Percentiles rank a stretch among this genome's conserved stretches.
These are phyloP conservation scores for Narcine bancroftii DNA, from an alignment of 2,113 vertebrate species.

Conservation along the genomic window DNA sequence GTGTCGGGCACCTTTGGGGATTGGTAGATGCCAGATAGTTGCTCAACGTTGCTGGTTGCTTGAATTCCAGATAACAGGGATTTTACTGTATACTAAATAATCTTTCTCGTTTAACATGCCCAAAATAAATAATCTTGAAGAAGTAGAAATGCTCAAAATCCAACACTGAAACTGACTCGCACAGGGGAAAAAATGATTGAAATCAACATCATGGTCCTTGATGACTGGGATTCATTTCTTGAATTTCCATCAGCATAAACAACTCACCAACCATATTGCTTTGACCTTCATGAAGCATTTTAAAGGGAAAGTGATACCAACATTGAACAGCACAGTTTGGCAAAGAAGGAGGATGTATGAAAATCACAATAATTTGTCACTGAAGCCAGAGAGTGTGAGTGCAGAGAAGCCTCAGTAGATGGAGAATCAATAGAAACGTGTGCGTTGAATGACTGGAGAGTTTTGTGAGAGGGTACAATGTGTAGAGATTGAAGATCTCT, in stretches of 20 bases:
- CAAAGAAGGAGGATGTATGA: neutral
- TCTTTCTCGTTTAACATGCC: neutral
- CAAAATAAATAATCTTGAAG: neutral
- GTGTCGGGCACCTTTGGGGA: too few relatives aligned
- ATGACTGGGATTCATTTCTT: neutral
- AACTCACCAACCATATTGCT: neutral
- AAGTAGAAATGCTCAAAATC: neutral
- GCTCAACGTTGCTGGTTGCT: too few relatives aligned
- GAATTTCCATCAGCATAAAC: neutral
- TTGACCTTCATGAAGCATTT: neutral
- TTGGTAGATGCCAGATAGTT: too few relatives aligned
- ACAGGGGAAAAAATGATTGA: neutral
- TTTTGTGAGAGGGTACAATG: neutral
- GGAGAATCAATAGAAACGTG: neutral
- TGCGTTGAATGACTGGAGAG: neutral
- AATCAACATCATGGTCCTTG: neutral
- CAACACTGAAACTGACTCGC: neutral
- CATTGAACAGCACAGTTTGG: neutral
- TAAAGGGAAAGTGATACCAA: too few relatives aligned
- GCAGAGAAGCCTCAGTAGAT: neutral
- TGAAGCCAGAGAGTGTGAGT: neutral
- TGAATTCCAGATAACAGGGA: too few relatives aligned
- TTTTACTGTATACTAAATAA: too few relatives aligned
- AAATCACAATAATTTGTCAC: neutral
- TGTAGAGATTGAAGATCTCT: neutral